A percentile compares a stretch with the other conserved stretches of the same genome.
Evolutionary conservation across 1,140 invertebrate species (phyloP).

Genomic region (Sycophila sp.): DNA sequence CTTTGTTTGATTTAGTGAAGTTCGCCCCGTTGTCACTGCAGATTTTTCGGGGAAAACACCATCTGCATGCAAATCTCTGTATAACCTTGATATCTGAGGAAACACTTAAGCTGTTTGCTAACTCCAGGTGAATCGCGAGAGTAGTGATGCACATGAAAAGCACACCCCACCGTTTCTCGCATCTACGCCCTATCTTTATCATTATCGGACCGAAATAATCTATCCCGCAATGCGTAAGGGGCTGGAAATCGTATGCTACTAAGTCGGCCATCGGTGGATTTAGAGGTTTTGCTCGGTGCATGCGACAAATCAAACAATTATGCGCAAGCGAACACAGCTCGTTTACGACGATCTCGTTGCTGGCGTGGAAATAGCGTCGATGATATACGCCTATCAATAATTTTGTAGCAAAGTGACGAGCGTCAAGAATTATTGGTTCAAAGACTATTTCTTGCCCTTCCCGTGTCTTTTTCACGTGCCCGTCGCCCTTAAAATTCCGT

Average conservation of each 20-base stretch:
- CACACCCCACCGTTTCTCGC: not conserved
- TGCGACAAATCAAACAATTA: not conserved
- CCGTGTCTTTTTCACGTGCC: not conserved
- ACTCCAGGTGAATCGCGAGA: not conserved
- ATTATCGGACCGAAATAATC: not conserved
- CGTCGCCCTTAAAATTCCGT: not conserved
- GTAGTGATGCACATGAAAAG: not conserved
- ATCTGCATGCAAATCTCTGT: not conserved
- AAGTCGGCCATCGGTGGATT: not conserved
- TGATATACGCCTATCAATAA: not conserved
- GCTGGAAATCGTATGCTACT: not conserved
- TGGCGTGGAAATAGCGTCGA: not conserved
- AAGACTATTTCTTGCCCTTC: not conserved
- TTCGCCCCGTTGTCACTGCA: constrained; percentile 2
- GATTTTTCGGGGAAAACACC: not conserved
- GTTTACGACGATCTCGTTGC: too few relatives aligned
- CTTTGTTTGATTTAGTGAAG: not conserved
- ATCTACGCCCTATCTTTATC: not conserved
- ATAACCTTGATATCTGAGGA: not conserved
- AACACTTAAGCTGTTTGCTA: not conserved
- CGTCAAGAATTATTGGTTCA: not conserved
- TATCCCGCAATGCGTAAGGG: not conserved
- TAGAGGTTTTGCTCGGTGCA: too few relatives aligned
- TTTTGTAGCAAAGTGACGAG: not conserved
- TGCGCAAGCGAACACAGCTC: not conserved